Evolutionary conservation across 2,888 invertebrate species (phyloP).

Genomic region (Uropetala carovei): DNA sequence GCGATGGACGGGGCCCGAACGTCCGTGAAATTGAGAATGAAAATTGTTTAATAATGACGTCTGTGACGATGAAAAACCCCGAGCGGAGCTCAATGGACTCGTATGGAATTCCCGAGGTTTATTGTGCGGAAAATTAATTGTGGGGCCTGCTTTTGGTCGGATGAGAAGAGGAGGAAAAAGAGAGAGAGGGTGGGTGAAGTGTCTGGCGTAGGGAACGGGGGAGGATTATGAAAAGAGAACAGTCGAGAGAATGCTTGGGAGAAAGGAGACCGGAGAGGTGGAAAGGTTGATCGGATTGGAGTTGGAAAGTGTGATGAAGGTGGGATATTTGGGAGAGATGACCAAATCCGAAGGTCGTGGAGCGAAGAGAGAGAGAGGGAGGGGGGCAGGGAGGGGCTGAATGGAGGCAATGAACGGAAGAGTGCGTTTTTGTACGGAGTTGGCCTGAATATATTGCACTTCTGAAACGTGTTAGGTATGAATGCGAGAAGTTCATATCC

Average conservation of each 20-base stretch:
- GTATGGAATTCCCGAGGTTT: constrained; percentile 11
- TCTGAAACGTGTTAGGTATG: too few species aligned
- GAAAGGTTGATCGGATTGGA: background rate
- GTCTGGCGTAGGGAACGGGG: background rate
- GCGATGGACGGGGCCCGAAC: background rate
- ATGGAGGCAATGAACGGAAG: background rate
- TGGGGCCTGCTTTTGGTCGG: background rate
- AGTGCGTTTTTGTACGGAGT: too few species aligned
- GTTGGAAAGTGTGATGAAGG: background rate
- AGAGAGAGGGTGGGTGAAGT: background rate
- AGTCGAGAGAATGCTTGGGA: background rate
- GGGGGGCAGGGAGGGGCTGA: background rate
- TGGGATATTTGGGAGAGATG: background rate
- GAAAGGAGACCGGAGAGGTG: background rate
- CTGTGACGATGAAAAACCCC: constrained; percentile 5
- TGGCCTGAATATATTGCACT: too few species aligned
- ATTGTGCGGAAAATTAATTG: constrained; percentile 32
- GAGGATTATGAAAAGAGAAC: background rate
- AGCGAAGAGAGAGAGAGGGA: background rate
- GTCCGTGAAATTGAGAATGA: constrained; percentile 30
- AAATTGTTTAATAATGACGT: constrained; percentile 53
- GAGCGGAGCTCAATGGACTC: background rate
- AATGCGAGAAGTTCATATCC: too few species aligned
- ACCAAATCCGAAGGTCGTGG: background rate
- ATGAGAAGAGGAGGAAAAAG: background rate